Evolutionary conservation across 2,113 vertebrate species (phyloP), one percentile per base, ranked within the genome.

Genomic region (Alouatta palliata): DNA sequence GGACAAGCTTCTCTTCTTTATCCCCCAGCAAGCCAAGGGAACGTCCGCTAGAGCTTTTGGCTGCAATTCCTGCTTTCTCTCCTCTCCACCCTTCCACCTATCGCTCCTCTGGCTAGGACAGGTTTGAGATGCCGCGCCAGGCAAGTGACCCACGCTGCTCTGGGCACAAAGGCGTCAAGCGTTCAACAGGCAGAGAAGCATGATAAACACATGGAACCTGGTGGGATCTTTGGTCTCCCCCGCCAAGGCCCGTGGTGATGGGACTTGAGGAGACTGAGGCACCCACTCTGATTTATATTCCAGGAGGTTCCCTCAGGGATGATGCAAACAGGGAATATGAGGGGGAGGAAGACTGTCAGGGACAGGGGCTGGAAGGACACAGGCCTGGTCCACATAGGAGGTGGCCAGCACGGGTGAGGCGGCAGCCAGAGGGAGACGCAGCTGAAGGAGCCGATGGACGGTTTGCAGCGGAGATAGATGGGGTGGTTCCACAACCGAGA

Each of bases 321-420:
- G 5, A 40, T 37, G 10, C 32, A 54, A 90, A 14, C 20, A 77
- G 25, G 19, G 10, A 14, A 2, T 77, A 13, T 47, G 52, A 83
- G 10, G 35, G 30, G 20, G 40, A 12, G 23, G 32, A n/a, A 87
- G 56, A 43, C 82, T 86, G 66, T 75, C 20, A 8, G 40, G 56
- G 32, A 81, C 64, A 85, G 37, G 11, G 47, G 25, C 58, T 58
- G 35, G 40, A 45, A 35, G 23, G 13, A 73, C 83, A 82, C 2
- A 79, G 64, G 40, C 45, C 6, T 8, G 27, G 16, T 83, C 49
- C 61, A 88, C 52, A 79, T 5, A 19, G 35, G 61, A 61, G 37
- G 81, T 0, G 14, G 37, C 52, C 19, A 35, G 40, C 0, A 0
- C 32, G 23, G 58, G 6, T 0, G 0, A 47, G 43, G 32, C 64